Evolutionary conservation across 1,140 invertebrate genomes (phyloP).

Genomic region (Camponotus vicinus): DNA sequence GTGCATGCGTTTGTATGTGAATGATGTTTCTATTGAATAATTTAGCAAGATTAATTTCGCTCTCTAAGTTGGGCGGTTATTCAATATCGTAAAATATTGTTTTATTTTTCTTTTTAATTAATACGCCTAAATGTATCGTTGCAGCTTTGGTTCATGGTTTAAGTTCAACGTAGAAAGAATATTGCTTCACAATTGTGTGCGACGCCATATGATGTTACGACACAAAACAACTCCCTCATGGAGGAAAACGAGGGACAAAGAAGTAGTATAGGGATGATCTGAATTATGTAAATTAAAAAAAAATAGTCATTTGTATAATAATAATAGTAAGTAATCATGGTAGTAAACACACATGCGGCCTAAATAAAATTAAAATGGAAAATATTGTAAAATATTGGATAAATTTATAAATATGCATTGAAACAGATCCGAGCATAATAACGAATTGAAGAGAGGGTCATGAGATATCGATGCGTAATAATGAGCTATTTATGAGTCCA

Average conservation of each 20-base stretch:
- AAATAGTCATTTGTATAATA: conserved; percentile 21
- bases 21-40: conserved; percentile 12
- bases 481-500: conserved; percentile 15
- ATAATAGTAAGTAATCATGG: conserved; percentile 36
- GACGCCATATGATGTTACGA: conserved; percentile 7
- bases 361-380: conserved; percentile 37
- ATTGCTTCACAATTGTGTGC: not conserved
- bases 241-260: not conserved
- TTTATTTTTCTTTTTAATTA: not conserved
- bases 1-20: too few relatives aligned
- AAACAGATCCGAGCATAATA: conserved; percentile 8
- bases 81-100: not conserved
- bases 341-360: not conserved
- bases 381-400: conserved; percentile 36
- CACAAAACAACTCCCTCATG: not conserved
- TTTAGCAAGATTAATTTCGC: not conserved
- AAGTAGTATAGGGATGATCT: conserved; percentile 24
- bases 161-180: conserved; percentile 36
- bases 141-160: conserved; percentile 81
- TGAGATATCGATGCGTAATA: conserved; percentile 17
- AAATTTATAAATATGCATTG: conserved; percentile 40
- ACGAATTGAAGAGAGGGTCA: not conserved
- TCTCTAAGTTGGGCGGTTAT: not conserved
- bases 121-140: conserved; percentile 44
- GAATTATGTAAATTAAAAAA: conserved; percentile 24